Evolutionary conservation across 1,140 invertebrate genomes (phyloP).

Genomic region (Phortica variegata): DNA sequence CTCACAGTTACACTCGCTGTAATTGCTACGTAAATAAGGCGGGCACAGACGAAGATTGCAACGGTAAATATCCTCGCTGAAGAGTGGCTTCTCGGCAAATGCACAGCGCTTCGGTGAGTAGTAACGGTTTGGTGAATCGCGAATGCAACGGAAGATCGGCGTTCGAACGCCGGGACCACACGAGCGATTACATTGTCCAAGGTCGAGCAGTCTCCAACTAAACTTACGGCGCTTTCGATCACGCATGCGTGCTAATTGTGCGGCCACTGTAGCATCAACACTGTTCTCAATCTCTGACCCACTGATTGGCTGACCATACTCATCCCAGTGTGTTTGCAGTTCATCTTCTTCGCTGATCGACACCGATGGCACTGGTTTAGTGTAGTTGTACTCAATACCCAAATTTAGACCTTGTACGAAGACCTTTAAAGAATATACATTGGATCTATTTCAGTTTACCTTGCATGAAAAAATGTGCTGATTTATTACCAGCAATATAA

Average conservation of each 20-base stretch:
- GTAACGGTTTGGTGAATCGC: constrained; percentile 61
- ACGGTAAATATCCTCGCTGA: constrained; percentile 59
- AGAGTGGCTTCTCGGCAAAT: constrained; percentile 61
- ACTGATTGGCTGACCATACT: constrained; percentile 19
- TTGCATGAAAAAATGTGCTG: not conserved
- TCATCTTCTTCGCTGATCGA: constrained; percentile 26
- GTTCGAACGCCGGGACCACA: constrained; percentile 79
- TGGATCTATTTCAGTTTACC: not conserved
- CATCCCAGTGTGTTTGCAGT: constrained; percentile 33
- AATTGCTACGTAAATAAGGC: constrained; percentile 56
- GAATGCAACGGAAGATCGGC: constrained; percentile 65
- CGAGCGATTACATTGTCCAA: constrained; percentile 72
- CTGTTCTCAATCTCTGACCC: constrained; percentile 3
- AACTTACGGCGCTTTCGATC: constrained; percentile 65
- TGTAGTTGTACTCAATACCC: constrained; percentile 87
- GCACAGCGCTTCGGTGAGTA: constrained; percentile 69
- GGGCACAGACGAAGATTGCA: constrained; percentile 73
- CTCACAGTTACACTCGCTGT: constrained; percentile 60
- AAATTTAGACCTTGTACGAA: constrained; percentile 70
- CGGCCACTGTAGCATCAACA: not conserved
- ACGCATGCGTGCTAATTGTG: constrained; percentile 21
- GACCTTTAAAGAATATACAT: constrained; percentile 60
- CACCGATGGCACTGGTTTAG: constrained; percentile 60
- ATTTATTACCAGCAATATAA: constrained; percentile 29
- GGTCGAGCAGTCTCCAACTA: constrained; percentile 74